Conservation (phyloP, 2,113 vertebrate species). For the Bungarus multicinctus region DNA sequence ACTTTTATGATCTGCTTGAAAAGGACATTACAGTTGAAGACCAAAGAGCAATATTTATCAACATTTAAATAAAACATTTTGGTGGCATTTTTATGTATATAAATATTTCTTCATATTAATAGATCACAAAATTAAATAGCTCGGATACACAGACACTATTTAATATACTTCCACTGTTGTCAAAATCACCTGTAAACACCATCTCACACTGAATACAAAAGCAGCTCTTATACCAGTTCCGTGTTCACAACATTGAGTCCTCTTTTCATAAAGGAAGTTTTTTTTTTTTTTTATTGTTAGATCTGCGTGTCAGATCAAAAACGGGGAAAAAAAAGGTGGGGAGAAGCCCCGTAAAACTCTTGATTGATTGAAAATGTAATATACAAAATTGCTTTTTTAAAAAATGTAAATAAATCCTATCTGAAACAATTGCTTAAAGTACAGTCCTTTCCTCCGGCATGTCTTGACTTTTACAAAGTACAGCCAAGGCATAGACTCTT, state of each 20-base stretch:
- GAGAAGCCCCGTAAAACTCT: constrained; percentile 15
- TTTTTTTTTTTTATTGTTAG: constrained; percentile 48
- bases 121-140: constrained; percentile 81
- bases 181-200: constrained; percentile 88
- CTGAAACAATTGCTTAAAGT: constrained; percentile 60
- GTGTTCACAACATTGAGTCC: constrained; percentile 68
- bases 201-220: constrained; percentile 86
- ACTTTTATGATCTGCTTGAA: constrained; percentile 63
- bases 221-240: constrained; percentile 76
- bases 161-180: constrained; percentile 80
- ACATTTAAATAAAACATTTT: constrained; percentile 81
- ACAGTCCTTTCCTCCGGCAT: constrained; percentile 58
- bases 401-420: constrained; percentile 53
- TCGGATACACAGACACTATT: constrained; percentile 85
- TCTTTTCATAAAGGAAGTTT: constrained; percentile 62
- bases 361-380: constrained; percentile 60
- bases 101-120: constrained; percentile 84
- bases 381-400: constrained; percentile 55
- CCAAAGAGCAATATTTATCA: constrained; percentile 69
- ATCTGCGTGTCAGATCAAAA: constrained; percentile 48
- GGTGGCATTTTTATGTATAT: constrained; percentile 74
- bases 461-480: constrained; percentile 50
- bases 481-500: constrained; percentile 42
- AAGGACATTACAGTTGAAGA: constrained; percentile 67
- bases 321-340: constrained; percentile 14